A percentile compares a stretch with the other conserved stretches of the same genome.
phyloP scores from a whole-genome alignment of 2,797 vertebrate species.

The Salmo trutta region DNA sequence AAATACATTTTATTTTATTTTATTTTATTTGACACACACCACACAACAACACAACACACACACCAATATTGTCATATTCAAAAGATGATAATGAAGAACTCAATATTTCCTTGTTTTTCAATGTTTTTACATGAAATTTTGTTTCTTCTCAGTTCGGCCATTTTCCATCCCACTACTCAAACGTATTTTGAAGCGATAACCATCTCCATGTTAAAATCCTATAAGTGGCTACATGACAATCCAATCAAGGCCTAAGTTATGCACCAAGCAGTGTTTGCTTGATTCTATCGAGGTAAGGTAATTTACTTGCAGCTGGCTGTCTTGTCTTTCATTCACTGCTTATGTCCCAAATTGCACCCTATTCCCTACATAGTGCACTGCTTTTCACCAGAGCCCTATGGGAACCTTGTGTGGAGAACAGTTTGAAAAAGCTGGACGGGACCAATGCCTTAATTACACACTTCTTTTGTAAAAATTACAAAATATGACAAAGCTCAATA shows the following conservation, averaged over 20 bases:
- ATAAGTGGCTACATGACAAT: conserved; percentile 11
- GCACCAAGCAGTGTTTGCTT: conserved; percentile 16
- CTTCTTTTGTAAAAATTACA: conserved; percentile 50
- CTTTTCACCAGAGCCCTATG: neutral
- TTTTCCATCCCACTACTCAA: neutral
- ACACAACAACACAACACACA: neutral
- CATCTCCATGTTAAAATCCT: conserved; percentile 4
- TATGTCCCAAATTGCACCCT: neutral
- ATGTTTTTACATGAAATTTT: neutral
- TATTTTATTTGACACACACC: too few species aligned
- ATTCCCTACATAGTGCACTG: neutral
- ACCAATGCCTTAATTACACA: conserved; percentile 27
- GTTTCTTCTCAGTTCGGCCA: neutral
- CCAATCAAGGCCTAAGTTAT: conserved; percentile 21
- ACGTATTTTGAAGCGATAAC: conserved; percentile 11
- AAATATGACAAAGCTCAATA: conserved; percentile 31
- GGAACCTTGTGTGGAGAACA: neutral
- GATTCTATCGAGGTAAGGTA: conserved; percentile 44
- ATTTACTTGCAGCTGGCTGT: conserved; percentile 36
- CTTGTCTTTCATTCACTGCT: conserved; percentile 30
- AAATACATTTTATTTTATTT: too few species aligned
- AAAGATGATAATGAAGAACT: neutral
- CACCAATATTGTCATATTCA: neutral
- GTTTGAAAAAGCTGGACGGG: too few species aligned
- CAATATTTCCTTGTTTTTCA: neutral